Percentiles rank a stretch among this genome's conserved stretches.
Conservation (phyloP, 2,888 invertebrate species). For the Melinopterus prodromus region DNA sequence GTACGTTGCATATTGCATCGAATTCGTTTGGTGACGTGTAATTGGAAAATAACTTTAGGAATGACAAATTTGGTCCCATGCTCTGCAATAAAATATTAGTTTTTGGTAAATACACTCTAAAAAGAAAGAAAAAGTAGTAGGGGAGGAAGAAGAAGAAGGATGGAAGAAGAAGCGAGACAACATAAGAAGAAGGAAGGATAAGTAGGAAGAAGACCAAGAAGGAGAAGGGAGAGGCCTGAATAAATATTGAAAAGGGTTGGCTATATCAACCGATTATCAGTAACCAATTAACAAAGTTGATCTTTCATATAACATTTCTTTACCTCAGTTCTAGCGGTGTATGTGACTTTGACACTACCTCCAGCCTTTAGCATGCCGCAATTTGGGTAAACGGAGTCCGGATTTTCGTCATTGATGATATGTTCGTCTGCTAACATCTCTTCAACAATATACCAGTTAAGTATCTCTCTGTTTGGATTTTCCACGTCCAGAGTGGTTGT, state of each 20-base stretch:
- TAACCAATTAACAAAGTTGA: no score
- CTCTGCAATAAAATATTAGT: not conserved
- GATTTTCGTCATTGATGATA: not conserved
- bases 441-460: constrained; percentile 51
- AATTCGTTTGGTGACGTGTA: constrained; percentile 30
- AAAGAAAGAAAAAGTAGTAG: not conserved
- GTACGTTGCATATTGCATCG: constrained; percentile 47
- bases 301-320: not conserved
- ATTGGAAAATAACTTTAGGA: constrained; percentile 39
- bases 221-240: no score
- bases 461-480: constrained; percentile 43
- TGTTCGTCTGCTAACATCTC: constrained; percentile 32
- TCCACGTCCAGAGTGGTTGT: constrained; percentile 46
- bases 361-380: constrained; percentile 26
- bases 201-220: no score
- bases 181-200: no score
- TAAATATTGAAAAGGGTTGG: no score
- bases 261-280: no score
- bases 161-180: no score
- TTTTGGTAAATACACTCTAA: not conserved
- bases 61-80: constrained; percentile 40
- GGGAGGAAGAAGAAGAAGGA: no score
- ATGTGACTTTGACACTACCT: constrained; percentile 28
- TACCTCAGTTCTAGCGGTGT: constrained; percentile 33
- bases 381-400: constrained; percentile 17